Conservation (phyloP, 2,113 vertebrate genomes). For the Rhombomys opimus region DNA sequence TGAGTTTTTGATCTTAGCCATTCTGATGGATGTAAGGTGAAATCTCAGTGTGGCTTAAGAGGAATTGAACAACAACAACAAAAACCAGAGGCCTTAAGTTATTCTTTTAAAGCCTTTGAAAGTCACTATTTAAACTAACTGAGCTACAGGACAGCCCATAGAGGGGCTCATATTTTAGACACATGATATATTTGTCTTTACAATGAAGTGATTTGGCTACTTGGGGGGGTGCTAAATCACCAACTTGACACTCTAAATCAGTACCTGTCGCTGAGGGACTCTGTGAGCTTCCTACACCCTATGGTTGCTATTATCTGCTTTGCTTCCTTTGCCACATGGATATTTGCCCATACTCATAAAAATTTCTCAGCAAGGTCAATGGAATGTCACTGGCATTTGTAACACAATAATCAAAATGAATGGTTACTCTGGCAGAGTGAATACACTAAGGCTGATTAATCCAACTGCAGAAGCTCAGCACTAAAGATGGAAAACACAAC, state of each 20-base stretch:
- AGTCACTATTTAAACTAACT: neutral
- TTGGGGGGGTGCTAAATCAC: neutral
- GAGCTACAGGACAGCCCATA: neutral
- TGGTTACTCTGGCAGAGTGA: constrained; percentile 74
- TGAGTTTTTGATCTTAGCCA: no score
- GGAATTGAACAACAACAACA: no score
- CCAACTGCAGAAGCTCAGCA: constrained; percentile 76
- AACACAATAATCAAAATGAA: constrained; percentile 83
- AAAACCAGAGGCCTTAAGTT: no score
- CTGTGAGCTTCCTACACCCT: neutral
- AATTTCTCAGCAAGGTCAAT: constrained; percentile 70
- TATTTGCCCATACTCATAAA: constrained; percentile 76
- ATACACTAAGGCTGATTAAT: constrained; percentile 78
- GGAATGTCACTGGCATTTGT: constrained; percentile 76
- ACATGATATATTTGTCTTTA: constrained; percentile 25
- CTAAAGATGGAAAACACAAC: constrained; percentile 81
- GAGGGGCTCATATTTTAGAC: neutral
- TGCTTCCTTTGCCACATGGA: neutral
- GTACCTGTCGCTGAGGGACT: neutral
- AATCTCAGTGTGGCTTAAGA: no score
- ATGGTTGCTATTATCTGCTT: constrained; percentile 45
- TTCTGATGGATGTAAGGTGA: no score
- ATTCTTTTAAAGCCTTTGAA: neutral
- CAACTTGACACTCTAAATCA: constrained; percentile 23
- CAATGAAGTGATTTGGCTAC: constrained; percentile 2